Base-by-base conservation (phyloP, 2,888 invertebrate species). In the Drosophila siamana region DNA sequence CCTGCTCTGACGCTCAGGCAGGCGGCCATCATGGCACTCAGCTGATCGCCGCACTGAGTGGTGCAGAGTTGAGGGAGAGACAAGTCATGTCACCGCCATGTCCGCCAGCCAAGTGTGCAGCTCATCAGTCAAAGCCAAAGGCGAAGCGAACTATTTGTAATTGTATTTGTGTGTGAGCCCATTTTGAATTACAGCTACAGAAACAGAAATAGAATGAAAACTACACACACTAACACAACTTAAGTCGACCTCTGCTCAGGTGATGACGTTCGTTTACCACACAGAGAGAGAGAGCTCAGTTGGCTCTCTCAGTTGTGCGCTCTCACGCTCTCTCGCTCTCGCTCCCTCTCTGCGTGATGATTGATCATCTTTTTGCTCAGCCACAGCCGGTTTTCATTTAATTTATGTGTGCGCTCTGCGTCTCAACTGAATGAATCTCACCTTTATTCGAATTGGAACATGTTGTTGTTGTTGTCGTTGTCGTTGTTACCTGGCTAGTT, bases 1-100 rank as follows among this genome's bases (percentile, higher is more conserved):
- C 87, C 86, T 88, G 89, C 80, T 84, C 41, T 30, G 26, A 26
- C 26, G 5, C 26, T 26, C 26, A 6, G 26, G 26, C 48, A 24
- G 67, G 85, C 88, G 89, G 88, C 88, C 88, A 88, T 88, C 73
- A 89, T 88, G 87, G 74, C 69, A 46, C 79, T 70, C 88, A 88
- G 89, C 88, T 89, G 88, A 82, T 83, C 68, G 65, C 6, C 11
- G n/a, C n/a, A n/a, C n/a, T n/a, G n/a, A n/a, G n/a, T n/a, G n/a
- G n/a, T n/a, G n/a, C n/a, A 57, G 33, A 54, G 43, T 26, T 11
- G 44, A 13, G 46, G n/a, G 11, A 43, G 26, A 44, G 36, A 66
- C 48, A 75, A 85, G 79, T 86, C 89, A 73, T 79, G 70, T 69
- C 86, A 74, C 56, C 62, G 63, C 80, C 68, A 68, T 82, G 82